These are phyloP conservation scores for Lophochroa leadbeateri DNA, from an alignment of 2,113 vertebrate genomes.

Conservation along the genomic window DNA sequence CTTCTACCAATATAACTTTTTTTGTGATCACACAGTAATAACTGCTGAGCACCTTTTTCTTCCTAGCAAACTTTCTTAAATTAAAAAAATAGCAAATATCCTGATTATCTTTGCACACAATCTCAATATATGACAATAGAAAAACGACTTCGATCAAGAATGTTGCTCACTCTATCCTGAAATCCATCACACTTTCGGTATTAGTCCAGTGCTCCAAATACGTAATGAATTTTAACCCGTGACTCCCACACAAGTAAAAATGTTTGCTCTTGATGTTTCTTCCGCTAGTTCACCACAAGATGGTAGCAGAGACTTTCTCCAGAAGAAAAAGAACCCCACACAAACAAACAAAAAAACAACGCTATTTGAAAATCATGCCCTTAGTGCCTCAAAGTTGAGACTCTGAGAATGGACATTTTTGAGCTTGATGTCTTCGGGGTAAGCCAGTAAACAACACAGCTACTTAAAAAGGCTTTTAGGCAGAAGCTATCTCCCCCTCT, in stretches of 20 bases:
- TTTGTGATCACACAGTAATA: no score
- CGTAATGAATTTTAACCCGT: accelerated
- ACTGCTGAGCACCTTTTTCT: no score
- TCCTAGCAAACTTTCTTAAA: no score
- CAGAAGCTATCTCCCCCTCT: background rate
- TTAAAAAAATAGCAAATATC: no score
- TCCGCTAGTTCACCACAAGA: background rate
- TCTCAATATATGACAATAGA: background rate
- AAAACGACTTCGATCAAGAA: background rate
- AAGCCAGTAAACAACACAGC: background rate
- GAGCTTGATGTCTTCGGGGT: background rate
- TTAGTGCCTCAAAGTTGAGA: background rate
- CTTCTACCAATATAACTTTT: no score
- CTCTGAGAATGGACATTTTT: background rate
- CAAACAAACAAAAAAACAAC: background rate
- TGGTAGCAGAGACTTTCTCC: background rate
- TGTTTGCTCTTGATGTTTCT: background rate
- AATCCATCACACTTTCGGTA: background rate
- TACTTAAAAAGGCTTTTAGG: background rate
- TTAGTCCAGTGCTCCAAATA: background rate
- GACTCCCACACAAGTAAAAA: accelerated
- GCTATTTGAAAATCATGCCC: accelerated
- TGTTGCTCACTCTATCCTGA: background rate
- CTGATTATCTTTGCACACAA: no score
- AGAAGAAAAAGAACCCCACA: background rate